Percentiles rank a stretch among this genome's conserved stretches.
Conservation (phyloP, 2,888 invertebrate species). For the Scrobipalpa atriplicella region DNA sequence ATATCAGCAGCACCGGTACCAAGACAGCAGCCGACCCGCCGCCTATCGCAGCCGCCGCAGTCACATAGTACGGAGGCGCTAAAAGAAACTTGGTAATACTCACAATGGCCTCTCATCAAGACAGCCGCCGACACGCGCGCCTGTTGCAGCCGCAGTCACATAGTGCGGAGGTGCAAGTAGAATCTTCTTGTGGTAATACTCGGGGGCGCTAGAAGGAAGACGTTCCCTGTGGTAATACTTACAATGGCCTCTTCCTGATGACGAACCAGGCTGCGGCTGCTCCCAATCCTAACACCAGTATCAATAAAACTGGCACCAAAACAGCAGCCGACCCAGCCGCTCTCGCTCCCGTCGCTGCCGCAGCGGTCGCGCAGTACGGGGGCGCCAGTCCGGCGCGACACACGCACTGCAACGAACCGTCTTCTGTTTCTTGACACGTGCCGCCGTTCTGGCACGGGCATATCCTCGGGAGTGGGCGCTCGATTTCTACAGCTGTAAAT, state of each 20-base stretch:
- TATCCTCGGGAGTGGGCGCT: constrained; percentile 88
- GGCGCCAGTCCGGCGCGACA: constrained; percentile 84
- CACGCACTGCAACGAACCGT: constrained; percentile 85
- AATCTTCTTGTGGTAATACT: no score
- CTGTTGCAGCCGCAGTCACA: no score
- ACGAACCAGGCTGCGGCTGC: constrained; percentile 92
- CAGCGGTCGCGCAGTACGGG: constrained; percentile 86
- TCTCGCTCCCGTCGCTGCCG: constrained; percentile 82
- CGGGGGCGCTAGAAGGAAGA: no score
- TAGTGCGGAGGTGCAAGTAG: no score
- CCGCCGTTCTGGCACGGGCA: constrained; percentile 96
- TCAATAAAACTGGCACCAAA: constrained; percentile 91
- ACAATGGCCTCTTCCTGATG: constrained; percentile 92
- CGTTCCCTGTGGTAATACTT: constrained; percentile 81
- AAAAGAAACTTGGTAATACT: no score
- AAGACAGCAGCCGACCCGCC: no score
- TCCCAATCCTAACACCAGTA: constrained; percentile 87
- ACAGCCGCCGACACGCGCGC: no score
- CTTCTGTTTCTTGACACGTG: constrained; percentile 82
- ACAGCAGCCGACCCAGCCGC: constrained; percentile 87
- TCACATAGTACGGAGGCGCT: no score
- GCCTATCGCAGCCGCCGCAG: no score
- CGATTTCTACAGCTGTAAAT: constrained; percentile 86
- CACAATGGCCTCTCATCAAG: no score
- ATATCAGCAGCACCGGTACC: no score